Base-by-base conservation (phyloP, 2,888 invertebrate genomes). In the Drosophila monieri region DNA sequence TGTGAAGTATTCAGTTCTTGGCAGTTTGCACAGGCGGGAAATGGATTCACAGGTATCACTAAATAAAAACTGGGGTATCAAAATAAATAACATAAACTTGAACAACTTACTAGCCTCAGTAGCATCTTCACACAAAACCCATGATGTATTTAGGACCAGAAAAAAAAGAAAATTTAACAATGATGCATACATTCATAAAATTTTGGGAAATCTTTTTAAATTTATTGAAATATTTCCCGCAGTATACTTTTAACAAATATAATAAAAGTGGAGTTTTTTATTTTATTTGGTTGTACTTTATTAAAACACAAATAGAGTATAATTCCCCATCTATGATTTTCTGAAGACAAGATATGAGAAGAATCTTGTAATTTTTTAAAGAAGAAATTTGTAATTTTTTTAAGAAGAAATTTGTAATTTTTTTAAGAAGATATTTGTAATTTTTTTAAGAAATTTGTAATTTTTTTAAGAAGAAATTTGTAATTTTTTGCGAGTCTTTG, bases 21-120 rank as follows among this genome's bases (percentile, higher is more conserved):
- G 15, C 53, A 53, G 5, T 41, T 27, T 9, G 18, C 27, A 18
- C 53, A 53, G 12, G 27, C 12, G 4, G 53, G 53, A 52, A 52
- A 52, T 1, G 6, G 1, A 12, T 14, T n/a, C 1, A 14, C 1
- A 14, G 2, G 1, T 14, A 6, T 5, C 1, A 10, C 32, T 32
- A 5, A 10, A 32, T 32, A 32, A 0, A 32, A 10, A 12, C 1
- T 32, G 3, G 2, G 12, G 10, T 32, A 3, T 32, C 12, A 32
- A 10, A 32, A 10, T 5, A 12, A 35, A 35, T 35, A n/a, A 35
- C 6, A 35, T 2, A 2, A 35, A n/a, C 6, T 35, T 35, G 0
- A 3, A 35, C 6, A n/a, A 14, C 35, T 35, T 35, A 35, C 35
- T 2, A 14, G n/a, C 6, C 2, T 6, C n/a, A 6, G 6, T 35